These are phyloP conservation scores for Microplitis demolitor DNA, from an alignment of 1,140 invertebrate species.

Conservation along the genomic window DNA sequence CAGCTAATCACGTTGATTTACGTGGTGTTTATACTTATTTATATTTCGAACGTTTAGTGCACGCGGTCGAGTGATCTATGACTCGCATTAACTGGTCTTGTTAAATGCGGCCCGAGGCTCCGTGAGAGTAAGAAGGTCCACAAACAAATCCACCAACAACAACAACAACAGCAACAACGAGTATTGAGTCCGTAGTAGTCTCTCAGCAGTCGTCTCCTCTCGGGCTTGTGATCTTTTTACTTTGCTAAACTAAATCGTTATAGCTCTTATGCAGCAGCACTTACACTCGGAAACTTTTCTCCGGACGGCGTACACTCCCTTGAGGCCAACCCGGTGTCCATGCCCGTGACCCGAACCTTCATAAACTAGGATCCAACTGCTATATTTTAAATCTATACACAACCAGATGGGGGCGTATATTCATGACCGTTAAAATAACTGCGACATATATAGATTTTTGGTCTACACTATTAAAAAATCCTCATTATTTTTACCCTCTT, in stretches of 20 bases:
- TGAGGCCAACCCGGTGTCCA: conserved; percentile 23
- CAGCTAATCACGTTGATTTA: conserved; percentile 55
- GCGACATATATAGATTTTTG: conserved; percentile 33
- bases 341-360: conserved; percentile 57
- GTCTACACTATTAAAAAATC: neutral
- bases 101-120: conserved; percentile 54
- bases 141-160: neutral
- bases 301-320: conserved; percentile 31
- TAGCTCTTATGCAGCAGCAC: neutral
- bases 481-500: neutral
- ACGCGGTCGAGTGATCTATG: conserved; percentile 57
- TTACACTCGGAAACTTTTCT: neutral
- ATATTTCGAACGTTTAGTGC: conserved; percentile 58
- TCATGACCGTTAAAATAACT: conserved; percentile 52
- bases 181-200: neutral
- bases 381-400: conserved; percentile 61
- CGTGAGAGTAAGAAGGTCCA: conserved; percentile 35
- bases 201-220: conserved; percentile 3
- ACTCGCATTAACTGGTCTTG: conserved; percentile 59
- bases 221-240: conserved; percentile 21
- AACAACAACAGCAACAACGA: neutral
- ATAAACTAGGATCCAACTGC: conserved; percentile 61
- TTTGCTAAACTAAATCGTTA: neutral
- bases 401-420: conserved; percentile 54
- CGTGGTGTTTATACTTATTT: conserved; percentile 60